Conservation (phyloP, 64 coral and sea anemone genomes). For the Cladopsammia gracilis region DNA sequence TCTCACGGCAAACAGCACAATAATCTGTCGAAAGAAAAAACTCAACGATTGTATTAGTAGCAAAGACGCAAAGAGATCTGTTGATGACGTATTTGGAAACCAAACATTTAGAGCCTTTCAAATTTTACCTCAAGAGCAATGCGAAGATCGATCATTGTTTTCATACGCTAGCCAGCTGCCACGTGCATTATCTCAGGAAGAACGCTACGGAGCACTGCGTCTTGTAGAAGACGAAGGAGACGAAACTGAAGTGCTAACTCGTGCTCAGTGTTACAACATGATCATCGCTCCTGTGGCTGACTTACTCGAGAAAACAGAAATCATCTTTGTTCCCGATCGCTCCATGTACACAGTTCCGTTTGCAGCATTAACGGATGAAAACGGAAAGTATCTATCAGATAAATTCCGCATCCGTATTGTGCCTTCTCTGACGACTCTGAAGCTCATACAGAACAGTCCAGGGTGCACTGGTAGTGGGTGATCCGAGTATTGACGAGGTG, state of each 20-base stretch:
- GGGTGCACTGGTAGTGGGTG: no score
- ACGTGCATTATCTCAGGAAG: neutral
- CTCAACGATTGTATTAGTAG: no score
- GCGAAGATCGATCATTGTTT: constrained; percentile 2
- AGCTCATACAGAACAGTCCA: no score
- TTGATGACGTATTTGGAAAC: neutral
- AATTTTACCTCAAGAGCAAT: neutral
- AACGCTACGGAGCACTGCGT: neutral
- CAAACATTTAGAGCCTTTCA: neutral
- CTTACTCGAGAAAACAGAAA: neutral
- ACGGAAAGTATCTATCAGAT: no score
- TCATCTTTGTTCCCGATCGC: no score
- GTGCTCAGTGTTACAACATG: neutral
- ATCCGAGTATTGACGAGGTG: no score
- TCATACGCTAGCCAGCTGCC: neutral
- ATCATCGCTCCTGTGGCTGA: neutral
- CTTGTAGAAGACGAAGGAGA: neutral
- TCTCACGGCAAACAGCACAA: neutral
- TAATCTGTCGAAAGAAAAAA: neutral
- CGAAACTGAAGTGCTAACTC: neutral
- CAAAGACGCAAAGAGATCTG: neutral
- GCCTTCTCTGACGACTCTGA: no score
- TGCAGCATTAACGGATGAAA: no score
- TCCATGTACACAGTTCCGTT: no score
- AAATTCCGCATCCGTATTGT: no score